These are phyloP conservation scores for Mustela lutreola DNA, from an alignment of 2,113 vertebrate species.

Conservation along the genomic window DNA sequence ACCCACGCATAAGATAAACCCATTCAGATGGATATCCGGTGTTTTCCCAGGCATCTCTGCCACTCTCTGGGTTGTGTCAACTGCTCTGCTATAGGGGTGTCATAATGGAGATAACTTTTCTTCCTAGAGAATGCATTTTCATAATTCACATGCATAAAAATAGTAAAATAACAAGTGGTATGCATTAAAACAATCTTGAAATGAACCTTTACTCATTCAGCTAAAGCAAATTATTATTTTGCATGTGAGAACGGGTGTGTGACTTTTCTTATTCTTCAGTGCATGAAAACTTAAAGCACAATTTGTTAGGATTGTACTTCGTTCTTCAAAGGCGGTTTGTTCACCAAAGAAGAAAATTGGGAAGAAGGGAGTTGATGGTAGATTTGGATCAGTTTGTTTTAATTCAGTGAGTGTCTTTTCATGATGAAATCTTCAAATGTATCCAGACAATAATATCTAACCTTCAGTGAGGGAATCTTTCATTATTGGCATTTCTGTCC, in stretches of 20 bases:
- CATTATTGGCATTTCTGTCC: not conserved
- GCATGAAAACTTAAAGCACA: not conserved
- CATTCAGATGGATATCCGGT: not conserved
- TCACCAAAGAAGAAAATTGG: not conserved
- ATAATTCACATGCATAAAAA: not conserved
- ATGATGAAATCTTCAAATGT: slow-evolving; percentile 27
- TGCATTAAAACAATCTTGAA: not conserved
- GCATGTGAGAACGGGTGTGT: not conserved
- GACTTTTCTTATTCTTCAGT: not conserved
- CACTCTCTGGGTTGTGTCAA: not conserved
- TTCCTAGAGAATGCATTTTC: not conserved
- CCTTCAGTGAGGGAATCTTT: slow-evolving; percentile 37
- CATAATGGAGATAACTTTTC: not conserved
- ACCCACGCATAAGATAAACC: not conserved
- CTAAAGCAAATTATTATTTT: slow-evolving; percentile 25
- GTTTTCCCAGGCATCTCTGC: not conserved
- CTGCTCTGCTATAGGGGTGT: not conserved
- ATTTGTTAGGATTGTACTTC: not conserved
- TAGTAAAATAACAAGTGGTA: not conserved
- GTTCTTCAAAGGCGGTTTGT: not conserved
- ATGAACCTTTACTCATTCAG: not conserved
- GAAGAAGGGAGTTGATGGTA: not conserved
- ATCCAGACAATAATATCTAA: not conserved
- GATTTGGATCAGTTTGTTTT: slow-evolving; percentile 28
- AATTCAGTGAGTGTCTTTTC: not conserved